These are phyloP conservation scores for Petrocephalus microphthalmus DNA, from an alignment of 2,113 vertebrate genomes.

Conservation along the genomic window DNA sequence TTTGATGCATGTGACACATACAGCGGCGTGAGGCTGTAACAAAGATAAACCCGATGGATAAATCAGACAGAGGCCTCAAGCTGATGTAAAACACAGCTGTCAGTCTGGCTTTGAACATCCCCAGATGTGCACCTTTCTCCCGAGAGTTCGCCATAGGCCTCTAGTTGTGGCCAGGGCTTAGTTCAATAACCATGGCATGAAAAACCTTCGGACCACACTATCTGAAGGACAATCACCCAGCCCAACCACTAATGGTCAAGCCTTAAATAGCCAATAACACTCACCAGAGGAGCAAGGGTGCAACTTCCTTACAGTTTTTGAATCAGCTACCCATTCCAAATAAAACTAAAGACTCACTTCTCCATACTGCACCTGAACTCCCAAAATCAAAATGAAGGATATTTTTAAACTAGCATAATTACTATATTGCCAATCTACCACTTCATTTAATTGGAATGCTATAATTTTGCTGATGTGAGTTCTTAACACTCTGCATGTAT, in stretches of 20 bases:
- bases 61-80: neutral
- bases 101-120: neutral
- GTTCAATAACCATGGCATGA: neutral
- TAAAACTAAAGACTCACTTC: neutral
- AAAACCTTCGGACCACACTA: neutral
- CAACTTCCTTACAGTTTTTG: neutral
- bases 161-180: neutral
- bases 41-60: neutral
- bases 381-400: neutral
- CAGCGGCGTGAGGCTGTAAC: neutral
- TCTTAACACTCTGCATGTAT: neutral
- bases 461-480: neutral
- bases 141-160: neutral
- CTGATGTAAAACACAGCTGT: slow-evolving; percentile 4
- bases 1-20: neutral
- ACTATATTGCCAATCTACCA: neutral
- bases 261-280: neutral
- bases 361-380: neutral
- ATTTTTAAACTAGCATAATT: neutral
- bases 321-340: neutral
- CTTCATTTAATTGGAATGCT: neutral
- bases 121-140: neutral
- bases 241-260: too few relatives aligned
- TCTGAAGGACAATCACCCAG: neutral
- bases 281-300: neutral